A percentile compares a stretch with the other conserved stretches of the same genome.
Conservation (phyloP, 2,888 invertebrate genomes). For the Kuschelorhynchus macadamiae region DNA sequence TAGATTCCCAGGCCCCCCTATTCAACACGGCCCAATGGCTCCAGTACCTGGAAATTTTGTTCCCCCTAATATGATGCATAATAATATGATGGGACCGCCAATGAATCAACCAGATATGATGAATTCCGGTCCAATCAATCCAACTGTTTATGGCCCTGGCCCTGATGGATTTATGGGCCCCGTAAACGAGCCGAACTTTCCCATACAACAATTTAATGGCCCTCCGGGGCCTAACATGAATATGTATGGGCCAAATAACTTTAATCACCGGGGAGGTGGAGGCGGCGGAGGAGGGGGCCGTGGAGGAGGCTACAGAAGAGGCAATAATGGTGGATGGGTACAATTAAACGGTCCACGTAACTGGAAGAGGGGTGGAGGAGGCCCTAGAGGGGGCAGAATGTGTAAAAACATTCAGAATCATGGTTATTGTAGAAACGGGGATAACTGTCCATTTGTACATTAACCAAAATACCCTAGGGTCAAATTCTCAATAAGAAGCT, state of each 20-base stretch:
- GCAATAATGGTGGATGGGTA: constrained; percentile 70
- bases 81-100: constrained; percentile 67
- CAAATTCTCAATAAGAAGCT: constrained; percentile 2
- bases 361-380: constrained; percentile 70
- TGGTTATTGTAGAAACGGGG: constrained; percentile 86
- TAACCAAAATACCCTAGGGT: constrained; percentile 65
- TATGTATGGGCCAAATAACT: constrained; percentile 63
- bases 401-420: constrained; percentile 86
- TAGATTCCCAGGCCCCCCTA: constrained; percentile 53
- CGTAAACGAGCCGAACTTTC: constrained; percentile 53
- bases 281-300: constrained; percentile 55
- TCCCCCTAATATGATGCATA: constrained; percentile 67
- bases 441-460: constrained; percentile 87
- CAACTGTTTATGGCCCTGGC: constrained; percentile 67
- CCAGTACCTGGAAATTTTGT: constrained; percentile 60
- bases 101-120: constrained; percentile 64
- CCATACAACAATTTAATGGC: constrained; percentile 52
- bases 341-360: constrained; percentile 67
- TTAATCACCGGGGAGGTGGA: constrained; percentile 60
- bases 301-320: constrained; percentile 55
- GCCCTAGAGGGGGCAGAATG: constrained; percentile 68
- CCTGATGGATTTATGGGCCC: constrained; percentile 47
- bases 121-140: constrained; percentile 62
- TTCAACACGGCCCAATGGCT: constrained; percentile 53
- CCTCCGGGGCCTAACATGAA: constrained; percentile 50